Conservation (phyloP, 2,113 vertebrate genomes). For the Dolichallabes microphthalmus region DNA sequence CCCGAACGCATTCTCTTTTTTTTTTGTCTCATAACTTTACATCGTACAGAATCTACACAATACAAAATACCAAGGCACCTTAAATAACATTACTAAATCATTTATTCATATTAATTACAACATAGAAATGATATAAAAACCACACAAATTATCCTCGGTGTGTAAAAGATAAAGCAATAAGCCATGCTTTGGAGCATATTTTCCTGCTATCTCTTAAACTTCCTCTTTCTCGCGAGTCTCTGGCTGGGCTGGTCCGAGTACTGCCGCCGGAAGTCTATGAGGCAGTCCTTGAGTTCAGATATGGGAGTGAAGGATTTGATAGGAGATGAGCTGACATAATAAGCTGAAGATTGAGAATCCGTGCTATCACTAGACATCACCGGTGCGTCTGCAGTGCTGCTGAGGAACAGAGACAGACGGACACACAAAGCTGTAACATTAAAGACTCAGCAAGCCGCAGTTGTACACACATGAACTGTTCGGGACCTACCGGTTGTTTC, state of each 20-base stretch:
- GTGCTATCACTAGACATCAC: not conserved
- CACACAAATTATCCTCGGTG: constrained; percentile 38
- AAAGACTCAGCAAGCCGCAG: too few relatives aligned
- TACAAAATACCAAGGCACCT: constrained; percentile 30
- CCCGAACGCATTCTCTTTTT: not conserved
- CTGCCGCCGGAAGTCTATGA: constrained; percentile 74
- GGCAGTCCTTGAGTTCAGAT: constrained; percentile 74
- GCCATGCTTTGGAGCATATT: constrained; percentile 4
- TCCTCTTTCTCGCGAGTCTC: constrained; percentile 54
- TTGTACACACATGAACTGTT: not conserved
- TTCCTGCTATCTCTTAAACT: constrained; percentile 46
- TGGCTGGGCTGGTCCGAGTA: constrained; percentile 50
- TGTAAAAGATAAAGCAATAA: constrained; percentile 4
- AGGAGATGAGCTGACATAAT: constrained; percentile 68
- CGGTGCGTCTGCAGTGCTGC: not conserved
- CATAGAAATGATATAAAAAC: constrained; percentile 31
- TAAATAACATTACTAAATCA: constrained; percentile 20
- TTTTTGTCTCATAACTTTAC: not conserved
- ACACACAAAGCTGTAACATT: not conserved
- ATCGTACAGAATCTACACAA: constrained; percentile 2
- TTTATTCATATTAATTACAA: constrained; percentile 33
- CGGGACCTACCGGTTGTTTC: constrained; percentile 22
- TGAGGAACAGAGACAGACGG: not conserved
- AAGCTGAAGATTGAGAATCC: not conserved
- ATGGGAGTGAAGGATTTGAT: constrained; percentile 75